Evolutionary conservation across 2,113 vertebrate species (phyloP).

Genomic region (Eolophus roseicapilla): DNA sequence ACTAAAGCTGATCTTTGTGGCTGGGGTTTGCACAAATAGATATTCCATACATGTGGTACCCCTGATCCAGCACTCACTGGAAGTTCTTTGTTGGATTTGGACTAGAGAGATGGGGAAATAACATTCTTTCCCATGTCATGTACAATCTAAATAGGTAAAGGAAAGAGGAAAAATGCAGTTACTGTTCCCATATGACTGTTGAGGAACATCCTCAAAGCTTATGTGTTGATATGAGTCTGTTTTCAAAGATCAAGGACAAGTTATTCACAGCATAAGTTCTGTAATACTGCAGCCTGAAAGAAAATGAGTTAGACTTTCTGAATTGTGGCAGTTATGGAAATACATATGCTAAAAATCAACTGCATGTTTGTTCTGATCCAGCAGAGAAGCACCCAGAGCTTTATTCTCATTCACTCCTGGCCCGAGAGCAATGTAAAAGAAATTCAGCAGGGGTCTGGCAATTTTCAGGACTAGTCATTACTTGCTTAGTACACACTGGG

Average conservation of each 20-base stretch:
- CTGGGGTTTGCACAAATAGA: background rate
- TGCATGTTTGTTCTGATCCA: background rate
- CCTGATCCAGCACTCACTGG: background rate
- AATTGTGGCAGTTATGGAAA: background rate
- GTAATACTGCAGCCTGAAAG: background rate
- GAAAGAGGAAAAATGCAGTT: background rate
- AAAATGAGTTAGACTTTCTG: background rate
- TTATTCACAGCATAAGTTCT: background rate
- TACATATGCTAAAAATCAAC: background rate
- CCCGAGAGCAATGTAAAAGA: conserved; percentile 19
- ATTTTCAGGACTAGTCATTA: conserved; percentile 20
- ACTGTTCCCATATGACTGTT: background rate
- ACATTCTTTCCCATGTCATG: background rate
- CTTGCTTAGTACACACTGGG: background rate
- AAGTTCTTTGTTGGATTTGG: background rate
- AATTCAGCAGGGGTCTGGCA: background rate
- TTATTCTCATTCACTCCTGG: background rate
- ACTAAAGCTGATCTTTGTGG: background rate
- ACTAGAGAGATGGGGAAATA: background rate
- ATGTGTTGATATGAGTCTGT: background rate
- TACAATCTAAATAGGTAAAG: background rate
- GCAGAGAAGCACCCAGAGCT: background rate
- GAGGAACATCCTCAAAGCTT: background rate
- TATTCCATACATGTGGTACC: background rate
- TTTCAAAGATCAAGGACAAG: background rate